A percentile compares a stretch with the other conserved stretches of the same genome.
These are phyloP conservation scores for Nomada flava DNA, from an alignment of 2,888 invertebrate species.

Conservation along the genomic window DNA sequence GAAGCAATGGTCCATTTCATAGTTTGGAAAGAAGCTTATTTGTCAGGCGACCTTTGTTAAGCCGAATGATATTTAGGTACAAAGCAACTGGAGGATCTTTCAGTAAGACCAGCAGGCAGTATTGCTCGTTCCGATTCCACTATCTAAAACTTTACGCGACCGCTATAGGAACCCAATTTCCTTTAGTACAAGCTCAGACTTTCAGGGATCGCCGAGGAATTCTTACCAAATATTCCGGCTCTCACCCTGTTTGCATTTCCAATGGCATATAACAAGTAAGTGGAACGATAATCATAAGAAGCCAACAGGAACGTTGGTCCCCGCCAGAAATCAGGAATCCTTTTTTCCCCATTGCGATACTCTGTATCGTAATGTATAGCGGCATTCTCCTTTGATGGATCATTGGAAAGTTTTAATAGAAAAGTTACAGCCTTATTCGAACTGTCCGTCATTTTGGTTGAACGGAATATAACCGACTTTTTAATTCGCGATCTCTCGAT, in stretches of 20 bases:
- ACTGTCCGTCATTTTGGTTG: background rate
- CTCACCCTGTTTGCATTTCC: constrained; percentile 32
- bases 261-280: constrained; percentile 40
- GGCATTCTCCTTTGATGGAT: background rate
- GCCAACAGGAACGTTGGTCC: background rate
- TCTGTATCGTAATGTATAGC: background rate
- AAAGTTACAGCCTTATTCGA: background rate
- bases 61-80: constrained; percentile 38
- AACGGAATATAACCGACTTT: background rate
- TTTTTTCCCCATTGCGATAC: background rate
- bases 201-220: constrained; percentile 31
- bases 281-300: constrained; percentile 29
- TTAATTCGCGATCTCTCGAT: background rate
- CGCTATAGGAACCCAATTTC: constrained; percentile 47
- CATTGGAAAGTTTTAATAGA: background rate
- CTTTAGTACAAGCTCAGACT: constrained; percentile 37
- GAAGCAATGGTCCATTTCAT: background rate
- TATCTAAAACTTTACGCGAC: constrained; percentile 33
- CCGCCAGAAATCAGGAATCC: background rate
- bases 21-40: constrained; percentile 23
- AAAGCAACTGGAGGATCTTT: constrained; percentile 17
- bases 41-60: constrained; percentile 37
- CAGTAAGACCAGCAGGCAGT: background rate
- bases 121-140: constrained; percentile 24
- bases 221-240: constrained; percentile 28